Evolutionary conservation across 2,113 vertebrate species (phyloP).

Genomic region (Hemibagrus wyckioides): DNA sequence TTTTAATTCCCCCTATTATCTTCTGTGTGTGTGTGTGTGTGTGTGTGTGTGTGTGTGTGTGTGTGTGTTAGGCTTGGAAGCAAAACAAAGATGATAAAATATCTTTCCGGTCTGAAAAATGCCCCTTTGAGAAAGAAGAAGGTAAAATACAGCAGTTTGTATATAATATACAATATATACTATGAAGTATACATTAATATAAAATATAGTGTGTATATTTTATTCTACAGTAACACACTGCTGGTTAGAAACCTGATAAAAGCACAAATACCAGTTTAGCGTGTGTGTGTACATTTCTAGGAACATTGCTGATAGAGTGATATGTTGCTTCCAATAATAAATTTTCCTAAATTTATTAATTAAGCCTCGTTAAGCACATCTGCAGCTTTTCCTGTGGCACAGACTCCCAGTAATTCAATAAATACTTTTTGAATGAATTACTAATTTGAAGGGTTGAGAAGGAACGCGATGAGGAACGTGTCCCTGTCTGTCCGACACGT

Average conservation of each 20-base stretch:
- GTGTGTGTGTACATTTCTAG: too few relatives aligned
- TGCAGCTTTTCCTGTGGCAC: too few relatives aligned
- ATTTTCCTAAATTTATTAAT: too few relatives aligned
- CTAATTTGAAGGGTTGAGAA: slow-evolving; percentile 53
- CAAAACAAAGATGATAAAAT: background rate
- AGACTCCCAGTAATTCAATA: too few relatives aligned
- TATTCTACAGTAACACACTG: background rate
- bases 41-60: slow-evolving; percentile 32
- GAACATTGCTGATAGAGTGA: too few relatives aligned
- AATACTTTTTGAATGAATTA: too few relatives aligned
- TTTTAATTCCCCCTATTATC: background rate
- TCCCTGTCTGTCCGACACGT: slow-evolving; percentile 54
- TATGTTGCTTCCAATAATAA: too few relatives aligned
- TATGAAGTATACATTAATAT: background rate
- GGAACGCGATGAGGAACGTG: slow-evolving; percentile 62
- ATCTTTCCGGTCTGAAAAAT: background rate
- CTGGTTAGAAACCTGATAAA: background rate
- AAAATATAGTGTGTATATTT: background rate
- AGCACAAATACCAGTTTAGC: background rate
- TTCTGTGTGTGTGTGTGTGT: slow-evolving; percentile 2
- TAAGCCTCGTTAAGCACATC: too few relatives aligned
- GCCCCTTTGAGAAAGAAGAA: background rate
- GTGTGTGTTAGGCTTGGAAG: slow-evolving; percentile 27
- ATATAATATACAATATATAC: background rate
- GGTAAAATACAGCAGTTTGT: slow-evolving; percentile 5